These are phyloP conservation scores for Condylura cristata DNA, from an alignment of 2,113 vertebrate species.

Conservation along the genomic window DNA sequence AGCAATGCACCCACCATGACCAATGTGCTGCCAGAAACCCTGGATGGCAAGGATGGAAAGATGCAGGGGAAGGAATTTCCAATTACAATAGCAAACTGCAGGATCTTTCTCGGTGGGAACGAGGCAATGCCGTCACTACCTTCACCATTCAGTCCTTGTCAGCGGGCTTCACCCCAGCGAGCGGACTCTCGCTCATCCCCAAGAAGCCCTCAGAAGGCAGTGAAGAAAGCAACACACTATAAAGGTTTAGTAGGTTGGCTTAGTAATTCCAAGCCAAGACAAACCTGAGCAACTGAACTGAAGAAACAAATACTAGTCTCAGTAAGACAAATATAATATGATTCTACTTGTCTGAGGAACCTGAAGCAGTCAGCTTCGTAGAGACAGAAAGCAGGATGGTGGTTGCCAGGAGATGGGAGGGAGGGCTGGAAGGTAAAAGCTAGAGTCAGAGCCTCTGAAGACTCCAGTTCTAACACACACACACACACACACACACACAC, in stretches of 20 bases:
- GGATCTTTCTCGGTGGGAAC: neutral
- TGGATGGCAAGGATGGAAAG: neutral
- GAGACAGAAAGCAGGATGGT: neutral
- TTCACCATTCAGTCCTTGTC: neutral
- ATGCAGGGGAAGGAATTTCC: neutral
- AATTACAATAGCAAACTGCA: neutral
- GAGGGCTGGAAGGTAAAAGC: neutral
- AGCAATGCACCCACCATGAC: neutral
- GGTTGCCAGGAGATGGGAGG: neutral
- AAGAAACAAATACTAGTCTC: neutral
- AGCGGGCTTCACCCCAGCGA: neutral
- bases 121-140: fast-evolving
- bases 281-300: neutral
- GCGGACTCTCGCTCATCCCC: neutral
- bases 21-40: neutral
- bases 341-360: neutral
- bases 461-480: neutral
- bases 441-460: neutral
- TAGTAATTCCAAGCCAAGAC: neutral
- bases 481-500: neutral
- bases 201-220: neutral
- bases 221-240: no score
- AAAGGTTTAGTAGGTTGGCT: neutral
- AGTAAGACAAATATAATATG: neutral
- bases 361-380: neutral